Base-by-base conservation (phyloP, 2,888 invertebrate genomes). In the Entomobrya proxima region DNA sequence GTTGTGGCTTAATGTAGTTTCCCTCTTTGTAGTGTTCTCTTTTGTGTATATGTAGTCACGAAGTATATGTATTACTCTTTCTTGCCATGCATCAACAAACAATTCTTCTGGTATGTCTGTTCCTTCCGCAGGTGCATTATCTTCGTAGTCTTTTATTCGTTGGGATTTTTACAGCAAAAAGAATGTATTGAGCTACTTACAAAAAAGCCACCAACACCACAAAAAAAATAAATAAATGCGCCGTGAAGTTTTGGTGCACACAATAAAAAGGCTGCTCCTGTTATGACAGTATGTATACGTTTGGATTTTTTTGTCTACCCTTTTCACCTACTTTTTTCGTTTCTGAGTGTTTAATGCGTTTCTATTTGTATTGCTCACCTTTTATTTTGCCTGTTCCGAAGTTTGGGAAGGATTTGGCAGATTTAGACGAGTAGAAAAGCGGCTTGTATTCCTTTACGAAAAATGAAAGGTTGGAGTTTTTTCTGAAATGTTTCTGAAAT, bases 311-410 rank as follows among this genome's bases (percentile, higher is more conserved):
- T 50, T 50, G 50, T 50, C 21, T 18, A 18, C 50, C 50, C 18
- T 50, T 13, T 50, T 18, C 21, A 21, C 18, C 50, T 50, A 18
- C 72, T 30, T 72, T 58, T 76, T 44, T 47, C 67, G 32, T 64
- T 78, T 77, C 76, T 52, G 52, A 21, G 67, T 83, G 76, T 76
- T 83, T 76, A 83, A 83, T 83, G 83, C 75, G 30, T 35, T 37
- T 30, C 18, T 64, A 3, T 52, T 64, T 18, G 18, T 35, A 35
- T 3, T 50, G 47, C 11, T 76, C 40, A n/a, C 11, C 52, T 75
- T 76, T 64, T 15, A 21, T 32, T 18, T 7, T 55, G 40, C 72
- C 44, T 64, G 27, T 55, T 40, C 61, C 35, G n/a, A 27, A 27
- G n/a, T n/a, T n/a, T n/a, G n/a, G n/a, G n/a, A n/a, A n/a, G n/a